Evolutionary conservation across 1,140 invertebrate genomes (phyloP), one percentile per base, ranked within the genome.

Genomic region (Drosophila navojoa): DNA sequence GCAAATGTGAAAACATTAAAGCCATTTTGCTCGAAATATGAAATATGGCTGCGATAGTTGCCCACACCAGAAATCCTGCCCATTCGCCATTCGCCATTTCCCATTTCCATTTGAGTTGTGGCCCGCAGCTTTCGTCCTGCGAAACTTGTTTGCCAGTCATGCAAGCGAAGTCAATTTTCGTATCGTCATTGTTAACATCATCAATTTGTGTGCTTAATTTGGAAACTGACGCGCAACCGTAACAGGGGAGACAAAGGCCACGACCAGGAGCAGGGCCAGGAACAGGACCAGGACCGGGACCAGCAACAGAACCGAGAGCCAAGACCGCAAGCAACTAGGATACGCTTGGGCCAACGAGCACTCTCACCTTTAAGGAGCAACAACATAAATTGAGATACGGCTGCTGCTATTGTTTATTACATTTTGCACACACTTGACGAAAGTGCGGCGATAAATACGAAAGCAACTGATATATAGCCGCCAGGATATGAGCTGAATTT

Each of bases 151-250:
- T 79, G 74, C 84, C 79, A 89, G 82, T 87, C 82, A 87, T 87
- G 66, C 61, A 86, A 79, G 35, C 35, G 71, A 59, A 76, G 76
- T 79, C 77, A 63, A 82, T 82, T 87, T 82, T 72, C 74, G 82
- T 90, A 85, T 69, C 85, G 85, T 87, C 84, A 87, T 87, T 89
- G 84, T 89, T 89, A 87, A 87, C 84, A 87, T 87, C 84, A 87
- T 87, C 84, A 87, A 87, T 89, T 87, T 87, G 84, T 87, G 84
- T 82, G 85, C 85, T 87, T 87, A 90, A 87, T 89, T 84, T 87
- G 84, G 85, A 79, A 87, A 87, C 85, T 87, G 84, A 87, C 84
- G 79, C 84, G 87, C 84, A 80, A 84, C 84, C 89, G 84, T 74
- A 77, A 38, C 35, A 38, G 35, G 73, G 68, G 54, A 80, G 45